Base-by-base conservation (phyloP, 2,797 vertebrate species). In the Bradypodion ventrale region DNA sequence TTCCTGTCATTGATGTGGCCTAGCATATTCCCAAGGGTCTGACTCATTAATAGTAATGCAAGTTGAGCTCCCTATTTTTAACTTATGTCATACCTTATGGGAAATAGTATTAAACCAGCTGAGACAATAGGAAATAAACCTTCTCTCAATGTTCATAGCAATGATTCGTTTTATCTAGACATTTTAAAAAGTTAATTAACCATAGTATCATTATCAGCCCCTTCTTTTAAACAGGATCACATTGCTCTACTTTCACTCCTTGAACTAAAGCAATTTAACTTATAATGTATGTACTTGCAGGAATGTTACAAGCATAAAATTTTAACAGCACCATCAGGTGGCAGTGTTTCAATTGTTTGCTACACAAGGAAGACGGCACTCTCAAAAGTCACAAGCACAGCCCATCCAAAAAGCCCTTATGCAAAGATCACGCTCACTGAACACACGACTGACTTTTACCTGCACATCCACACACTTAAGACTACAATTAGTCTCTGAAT, bases 31-130 rank as follows among this genome's bases (percentile, higher is more conserved):
- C 83, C 89, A 73, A 82, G 84, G 85, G 72, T 87, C 90, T 93
- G 93, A 93, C 86, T 93, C 92, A 91, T 10, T 82, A 73, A 63
- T 37, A 90, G 4, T 62, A 82, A 40, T 40, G 56, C 85, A 92
- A 66, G 68, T 76, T 80, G 88, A 46, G 46, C 56, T 87, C 73
- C 83, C 84, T 42, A 60, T 75, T 72, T 82, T 73, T 76, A 42
- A 72, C 65, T 78, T 13, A 25, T 65, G 82, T 88, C 32, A 86
- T 42, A 76, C 40, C 0, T 62, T 56, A 16, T 29, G 37, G 29
- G 12, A 76, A 49, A 19, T 37, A 63, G 32, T 6, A 69, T 46
- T n/a, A 73, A 69, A 85, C n/a, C n/a, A 81, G 25, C 25, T 68
- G 46, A 35, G 68, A 83, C 27, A 73, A 46, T 35, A 76, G 12